Evolutionary conservation across 2,888 invertebrate genomes (phyloP), one percentile per base, ranked within the genome.

Genomic region (Euzophera pinguis): DNA sequence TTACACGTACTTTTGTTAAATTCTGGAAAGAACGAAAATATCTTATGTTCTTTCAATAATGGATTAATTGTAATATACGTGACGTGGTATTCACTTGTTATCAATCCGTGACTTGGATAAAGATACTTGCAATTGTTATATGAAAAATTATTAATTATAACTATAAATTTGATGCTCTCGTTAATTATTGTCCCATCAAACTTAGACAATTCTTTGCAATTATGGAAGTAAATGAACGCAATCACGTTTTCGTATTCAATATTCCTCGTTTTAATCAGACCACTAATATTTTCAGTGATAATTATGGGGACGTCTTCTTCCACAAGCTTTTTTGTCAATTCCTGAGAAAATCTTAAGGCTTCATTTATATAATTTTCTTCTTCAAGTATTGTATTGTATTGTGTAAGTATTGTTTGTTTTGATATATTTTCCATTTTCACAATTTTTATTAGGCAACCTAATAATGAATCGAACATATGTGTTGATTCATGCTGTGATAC

Each of bases 1-100:
- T 62, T 34, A 56, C 86, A 86, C 0, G 69, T 73, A 1, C 53
- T 49, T 47, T 49, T 56, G 48, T 84, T 65, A 1, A 79, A 65
- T 58, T 64, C 56, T 2, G 78, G 75, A 17, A 75, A 59, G 29
- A 69, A 69, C 12, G 73, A 73, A 0, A 62, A 42, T 1, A 84
- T 55, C n/a, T 56, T 56, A 17, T 67, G 53, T 13, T 49, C 47
- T 16, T 55, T 29, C 1, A 52, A 17, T n/a, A 1, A 2, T 1
- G 16, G 17, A 52, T 68, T 57, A 45, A 58, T 62, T 7, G 71
- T 38, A 0, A 81, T 56, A 56, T 79, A 74, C 5, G 74, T 74
- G 0, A 77, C 62, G 35, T 78, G 73, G 53, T 62, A 59, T 48
- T 62, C 58, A 14, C 65, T 61, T n/a, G 75, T 50, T 2, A 51